Evolutionary conservation across 2,888 invertebrate species (phyloP), one percentile per base, ranked within the genome.

Genomic region (Syritta pipiens): DNA sequence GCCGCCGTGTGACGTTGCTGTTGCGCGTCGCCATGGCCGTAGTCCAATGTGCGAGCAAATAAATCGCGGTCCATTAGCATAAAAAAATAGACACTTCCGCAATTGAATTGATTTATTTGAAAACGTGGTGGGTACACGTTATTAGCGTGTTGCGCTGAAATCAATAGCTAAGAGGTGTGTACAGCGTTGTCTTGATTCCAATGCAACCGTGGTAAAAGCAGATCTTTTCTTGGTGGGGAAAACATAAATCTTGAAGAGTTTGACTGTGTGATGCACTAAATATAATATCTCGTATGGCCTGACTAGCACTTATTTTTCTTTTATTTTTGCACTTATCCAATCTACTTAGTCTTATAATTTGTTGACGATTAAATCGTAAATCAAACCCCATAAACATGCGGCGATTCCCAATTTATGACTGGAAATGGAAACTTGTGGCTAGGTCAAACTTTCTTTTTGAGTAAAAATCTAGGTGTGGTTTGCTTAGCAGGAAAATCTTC

Each of bases 41-140:
- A 20, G 26, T 55, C 35, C 69, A 51, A 59, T 51, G 63, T 69
- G 69, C 63, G 76, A 63, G 76, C 69, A 69, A 76, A 76, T 76
- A 76, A 76, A 76, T 76, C 63, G 69, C 49, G 42, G 69, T 69
- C 69, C 68, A 76, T 76, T 76, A 76, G 57, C 76, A 76, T 76
- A 76, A 42, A 46, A 51, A 76, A 63, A 69, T 63, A 69, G 69
- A 76, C 69, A 76, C 76, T 76, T 76, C 76, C 76, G 76, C 76
- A 69, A 76, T 69, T 69, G 69, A 76, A 76, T 76, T 76, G 76
- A 69, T 76, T 76, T 76, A 76, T 76, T 69, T 63, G 19, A 44
- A 69, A 69, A 59, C 51, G 57, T 63, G 51, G 63, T 53, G 59
- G 63, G 59, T 63, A 63, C 63, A 76, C 63, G 68, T 63, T 63